These are phyloP conservation scores for Diplolepis rosae DNA, from an alignment of 2,888 invertebrate species.

Conservation along the genomic window DNA sequence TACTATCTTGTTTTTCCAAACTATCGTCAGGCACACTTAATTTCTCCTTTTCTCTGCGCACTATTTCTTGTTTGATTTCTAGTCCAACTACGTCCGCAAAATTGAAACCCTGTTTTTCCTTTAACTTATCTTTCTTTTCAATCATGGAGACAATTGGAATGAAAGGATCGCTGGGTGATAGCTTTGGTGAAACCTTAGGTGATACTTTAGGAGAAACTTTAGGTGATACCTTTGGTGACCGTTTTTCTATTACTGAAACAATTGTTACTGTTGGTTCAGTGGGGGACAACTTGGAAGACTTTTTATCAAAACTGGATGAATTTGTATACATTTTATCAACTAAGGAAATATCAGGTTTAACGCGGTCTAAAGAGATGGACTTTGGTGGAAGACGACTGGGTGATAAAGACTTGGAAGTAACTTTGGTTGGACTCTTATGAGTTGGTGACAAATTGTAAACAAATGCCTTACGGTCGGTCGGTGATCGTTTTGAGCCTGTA, in stretches of 20 bases:
- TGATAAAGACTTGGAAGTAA: conserved; percentile 45
- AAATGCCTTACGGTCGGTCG: conserved; percentile 58
- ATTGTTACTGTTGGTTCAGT: conserved; percentile 63
- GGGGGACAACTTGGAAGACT: conserved; percentile 59
- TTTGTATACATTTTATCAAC: conserved; percentile 54
- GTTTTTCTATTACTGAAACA: conserved; percentile 57
- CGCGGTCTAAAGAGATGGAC: conserved; percentile 62
- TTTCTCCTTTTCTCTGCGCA: conserved; percentile 61
- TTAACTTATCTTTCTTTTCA: conserved; percentile 62
- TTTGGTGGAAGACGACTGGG: conserved; percentile 54
- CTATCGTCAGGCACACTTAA: conserved; percentile 63
- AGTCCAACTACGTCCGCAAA: conserved; percentile 65
- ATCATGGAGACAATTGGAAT: conserved; percentile 64
- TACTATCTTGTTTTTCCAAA: conserved; percentile 69
- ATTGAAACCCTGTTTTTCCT: conserved; percentile 53
- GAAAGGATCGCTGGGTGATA: conserved; percentile 63
- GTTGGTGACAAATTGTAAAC: conserved; percentile 55
- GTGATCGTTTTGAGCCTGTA: conserved; percentile 64
- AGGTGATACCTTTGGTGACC: conserved; percentile 58
- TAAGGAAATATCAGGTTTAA: conserved; percentile 48
- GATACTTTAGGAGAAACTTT: conserved; percentile 47
- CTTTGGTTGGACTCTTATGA: conserved; percentile 60
- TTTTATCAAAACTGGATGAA: conserved; percentile 64
- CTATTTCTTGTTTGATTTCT: conserved; percentile 66
- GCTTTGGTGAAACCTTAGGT: conserved; percentile 53